A percentile compares a stretch with the other conserved stretches of the same genome.
These are phyloP conservation scores for Lepisosteus oculatus DNA, from an alignment of 2,113 vertebrate species.

Conservation along the genomic window DNA sequence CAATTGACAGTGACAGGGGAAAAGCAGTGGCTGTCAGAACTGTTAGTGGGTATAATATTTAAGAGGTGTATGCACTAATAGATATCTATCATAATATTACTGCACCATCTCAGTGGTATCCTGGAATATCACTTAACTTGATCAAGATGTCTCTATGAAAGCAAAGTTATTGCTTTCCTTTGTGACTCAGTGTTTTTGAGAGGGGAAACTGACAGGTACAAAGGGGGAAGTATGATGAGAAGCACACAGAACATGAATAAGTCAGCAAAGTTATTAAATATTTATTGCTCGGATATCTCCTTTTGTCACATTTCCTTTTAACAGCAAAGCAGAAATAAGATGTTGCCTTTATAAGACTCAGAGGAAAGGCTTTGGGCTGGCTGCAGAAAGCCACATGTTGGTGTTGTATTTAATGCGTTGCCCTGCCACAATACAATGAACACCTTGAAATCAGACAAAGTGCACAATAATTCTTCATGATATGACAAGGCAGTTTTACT, in stretches of 20 bases:
- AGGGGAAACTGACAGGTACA: constrained; percentile 49
- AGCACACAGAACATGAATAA: constrained; percentile 55
- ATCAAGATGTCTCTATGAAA: constrained; percentile 35
- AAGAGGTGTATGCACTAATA: constrained; percentile 48
- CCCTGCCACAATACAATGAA: background rate
- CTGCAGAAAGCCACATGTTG: background rate
- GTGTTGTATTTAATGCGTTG: background rate
- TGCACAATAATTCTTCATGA: background rate
- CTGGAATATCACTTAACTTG: constrained; percentile 36
- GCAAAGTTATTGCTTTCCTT: constrained; percentile 22
- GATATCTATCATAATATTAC: constrained; percentile 60
- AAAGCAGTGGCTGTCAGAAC: constrained; percentile 71
- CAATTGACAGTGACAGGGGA: constrained; percentile 76
- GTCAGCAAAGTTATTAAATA: constrained; percentile 61
- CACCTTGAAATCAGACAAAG: background rate
- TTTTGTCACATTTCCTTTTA: constrained; percentile 64
- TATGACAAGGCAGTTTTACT: background rate
- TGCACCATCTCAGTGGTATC: constrained; percentile 47
- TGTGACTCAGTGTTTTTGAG: constrained; percentile 28
- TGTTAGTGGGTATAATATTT: constrained; percentile 60
- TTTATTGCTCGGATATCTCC: constrained; percentile 55
- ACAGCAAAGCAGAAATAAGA: constrained; percentile 45
- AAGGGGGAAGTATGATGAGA: constrained; percentile 26
- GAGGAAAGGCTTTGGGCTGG: background rate
- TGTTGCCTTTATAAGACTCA: constrained; percentile 1